phyloP scores from a whole-genome alignment of 2,888 invertebrate genomes.

The Pammene aurita region DNA sequence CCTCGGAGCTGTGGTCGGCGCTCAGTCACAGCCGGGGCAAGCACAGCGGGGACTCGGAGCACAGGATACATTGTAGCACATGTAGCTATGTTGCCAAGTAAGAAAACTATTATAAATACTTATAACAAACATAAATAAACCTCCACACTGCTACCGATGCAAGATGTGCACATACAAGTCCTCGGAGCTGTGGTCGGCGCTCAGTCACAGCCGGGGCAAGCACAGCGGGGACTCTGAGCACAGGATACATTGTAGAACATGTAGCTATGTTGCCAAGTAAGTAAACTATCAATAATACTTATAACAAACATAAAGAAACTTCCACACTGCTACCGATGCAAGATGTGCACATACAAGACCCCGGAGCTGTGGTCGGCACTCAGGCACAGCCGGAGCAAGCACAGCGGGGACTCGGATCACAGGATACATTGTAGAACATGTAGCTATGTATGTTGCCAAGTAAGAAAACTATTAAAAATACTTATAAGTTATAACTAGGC shows the following conservation, averaged over 20 bases:
- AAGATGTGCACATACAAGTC: slow-evolving; percentile 23
- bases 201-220: slow-evolving; percentile 54
- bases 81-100: slow-evolving; percentile 54
- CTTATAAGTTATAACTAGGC: too few species aligned
- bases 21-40: slow-evolving; percentile 54
- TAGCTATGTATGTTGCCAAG: slow-evolving; percentile 48
- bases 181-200: slow-evolving; percentile 46
- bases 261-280: slow-evolving; percentile 52
- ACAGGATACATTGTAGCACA: slow-evolving; percentile 58
- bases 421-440: slow-evolving; percentile 61
- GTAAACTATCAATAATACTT: slow-evolving; percentile 35
- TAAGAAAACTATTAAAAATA: slow-evolving; percentile 44
- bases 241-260: slow-evolving; percentile 59
- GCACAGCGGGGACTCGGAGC: slow-evolving; percentile 50
- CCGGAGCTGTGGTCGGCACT: slow-evolving; percentile 47
- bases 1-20: slow-evolving; percentile 48
- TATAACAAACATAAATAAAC: too few species aligned
- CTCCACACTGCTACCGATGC: too few species aligned
- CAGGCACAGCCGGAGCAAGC: slow-evolving; percentile 56
- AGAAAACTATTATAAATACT: slow-evolving; percentile 35
- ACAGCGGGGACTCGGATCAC: slow-evolving; percentile 48
- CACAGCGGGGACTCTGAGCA: slow-evolving; percentile 51
- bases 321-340: too few species aligned
- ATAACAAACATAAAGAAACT: neutral
- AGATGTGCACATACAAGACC: slow-evolving; percentile 24